A percentile compares a stretch with the other conserved stretches of the same genome.
phyloP scores from a whole-genome alignment of 1,140 invertebrate genomes.

The Bombus affinis region DNA sequence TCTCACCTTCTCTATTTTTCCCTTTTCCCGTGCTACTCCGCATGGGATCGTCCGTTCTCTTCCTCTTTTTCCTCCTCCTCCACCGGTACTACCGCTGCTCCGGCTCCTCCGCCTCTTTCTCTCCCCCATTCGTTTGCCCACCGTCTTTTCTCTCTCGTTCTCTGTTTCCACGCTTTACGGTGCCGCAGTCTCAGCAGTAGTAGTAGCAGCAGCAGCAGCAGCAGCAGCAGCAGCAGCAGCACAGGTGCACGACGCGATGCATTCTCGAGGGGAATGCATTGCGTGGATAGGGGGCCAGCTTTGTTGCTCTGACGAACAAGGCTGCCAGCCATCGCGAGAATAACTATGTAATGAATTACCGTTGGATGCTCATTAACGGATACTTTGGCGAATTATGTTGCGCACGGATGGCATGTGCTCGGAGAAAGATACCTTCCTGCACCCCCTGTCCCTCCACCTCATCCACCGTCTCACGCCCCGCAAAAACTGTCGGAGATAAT shows the following conservation, averaged over 20 bases:
- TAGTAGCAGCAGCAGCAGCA: too few relatives aligned
- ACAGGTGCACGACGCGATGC: conserved; percentile 67
- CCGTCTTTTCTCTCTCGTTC: conserved; percentile 36
- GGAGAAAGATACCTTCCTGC: not conserved
- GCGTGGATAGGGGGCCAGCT: conserved; percentile 56
- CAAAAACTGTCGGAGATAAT: conserved; percentile 39
- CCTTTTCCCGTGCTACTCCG: conserved; percentile 36
- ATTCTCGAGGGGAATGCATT: conserved; percentile 61
- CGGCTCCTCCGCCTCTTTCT: conserved; percentile 21
- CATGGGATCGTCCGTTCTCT: conserved; percentile 45
- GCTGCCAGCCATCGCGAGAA: conserved; percentile 36
- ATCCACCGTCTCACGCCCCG: not conserved
- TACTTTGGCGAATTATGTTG: conserved; percentile 59
- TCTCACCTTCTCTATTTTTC: conserved; percentile 43
- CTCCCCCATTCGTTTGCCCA: conserved; percentile 1
- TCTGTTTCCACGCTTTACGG: conserved; percentile 44
- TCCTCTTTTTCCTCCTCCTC: conserved; percentile 11
- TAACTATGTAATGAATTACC: conserved; percentile 61
- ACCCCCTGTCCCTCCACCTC: not conserved
- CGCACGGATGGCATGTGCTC: conserved; percentile 3
- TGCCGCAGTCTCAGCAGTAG: conserved; percentile 51
- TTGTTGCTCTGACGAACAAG: conserved; percentile 56
- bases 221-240: conserved; percentile 21
- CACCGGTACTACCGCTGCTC: conserved; percentile 25
- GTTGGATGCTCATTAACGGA: conserved; percentile 62